These are phyloP conservation scores for Coptodon bakossiorum DNA, from an alignment of 2,113 vertebrate genomes.

Conservation along the genomic window DNA sequence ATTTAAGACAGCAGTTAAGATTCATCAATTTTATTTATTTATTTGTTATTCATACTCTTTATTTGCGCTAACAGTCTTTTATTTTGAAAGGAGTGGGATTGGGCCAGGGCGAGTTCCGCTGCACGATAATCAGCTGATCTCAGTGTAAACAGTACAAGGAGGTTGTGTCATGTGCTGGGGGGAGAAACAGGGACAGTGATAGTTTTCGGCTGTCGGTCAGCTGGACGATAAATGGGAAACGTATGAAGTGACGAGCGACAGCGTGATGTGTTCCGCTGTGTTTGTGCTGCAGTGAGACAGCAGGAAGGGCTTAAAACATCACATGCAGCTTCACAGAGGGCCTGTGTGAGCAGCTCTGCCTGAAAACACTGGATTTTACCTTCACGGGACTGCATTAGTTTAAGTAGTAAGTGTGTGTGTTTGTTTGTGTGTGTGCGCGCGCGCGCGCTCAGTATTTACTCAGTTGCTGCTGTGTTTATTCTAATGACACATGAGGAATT, in stretches of 20 bases:
- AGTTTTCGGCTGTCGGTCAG: neutral
- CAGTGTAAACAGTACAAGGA: constrained; percentile 46
- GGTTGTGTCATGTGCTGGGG: neutral
- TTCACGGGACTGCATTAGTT: neutral
- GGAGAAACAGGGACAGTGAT: neutral
- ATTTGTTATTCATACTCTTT: neutral
- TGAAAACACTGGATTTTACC: neutral
- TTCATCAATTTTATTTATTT: neutral
- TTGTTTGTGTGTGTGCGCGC: neutral
- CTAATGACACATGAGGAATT: neutral
- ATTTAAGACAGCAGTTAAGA: accelerated
- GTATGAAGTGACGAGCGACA: neutral
- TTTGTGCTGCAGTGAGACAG: neutral
- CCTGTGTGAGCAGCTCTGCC: neutral
- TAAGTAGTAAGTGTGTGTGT: constrained; percentile 15
- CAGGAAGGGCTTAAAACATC: constrained; percentile 7
- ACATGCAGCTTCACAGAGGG: constrained; percentile 13
- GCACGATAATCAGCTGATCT: constrained; percentile 47
- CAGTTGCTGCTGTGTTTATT: neutral
- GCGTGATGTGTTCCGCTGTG: neutral
- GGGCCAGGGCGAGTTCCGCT: neutral
- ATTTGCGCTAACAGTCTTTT: neutral
- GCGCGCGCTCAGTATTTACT: neutral
- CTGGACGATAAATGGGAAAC: neutral
- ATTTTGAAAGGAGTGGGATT: constrained; percentile 18